phyloP scores from a whole-genome alignment of 2,888 invertebrate genomes.

The Bembecia ichneumoniformis region DNA sequence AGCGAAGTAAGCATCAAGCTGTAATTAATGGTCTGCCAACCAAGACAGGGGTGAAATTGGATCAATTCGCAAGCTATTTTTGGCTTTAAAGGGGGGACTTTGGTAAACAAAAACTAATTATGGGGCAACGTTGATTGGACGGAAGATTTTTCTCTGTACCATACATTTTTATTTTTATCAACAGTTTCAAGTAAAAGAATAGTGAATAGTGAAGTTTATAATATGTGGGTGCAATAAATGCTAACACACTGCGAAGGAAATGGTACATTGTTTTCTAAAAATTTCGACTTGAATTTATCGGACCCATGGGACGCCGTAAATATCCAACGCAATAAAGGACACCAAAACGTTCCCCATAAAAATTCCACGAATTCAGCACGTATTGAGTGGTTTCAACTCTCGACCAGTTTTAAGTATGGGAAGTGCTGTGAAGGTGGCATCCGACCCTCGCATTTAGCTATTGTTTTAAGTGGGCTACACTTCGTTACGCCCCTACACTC shows the following conservation, averaged over 20 bases:
- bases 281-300: conserved; percentile 43
- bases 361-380: conserved; percentile 64
- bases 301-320: conserved; percentile 51
- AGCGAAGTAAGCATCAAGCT: conserved; percentile 36
- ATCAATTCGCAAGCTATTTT: conserved; percentile 61
- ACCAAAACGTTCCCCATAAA: conserved; percentile 49
- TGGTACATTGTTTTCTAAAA: conserved; percentile 25
- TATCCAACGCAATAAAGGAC: conserved; percentile 52
- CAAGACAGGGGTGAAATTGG: conserved; percentile 58
- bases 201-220: too few species aligned
- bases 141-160: conserved; percentile 8
- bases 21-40: conserved; percentile 63
- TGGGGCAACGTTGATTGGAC: conserved; percentile 39
- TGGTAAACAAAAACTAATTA: conserved; percentile 26
- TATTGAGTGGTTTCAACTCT: conserved; percentile 51
- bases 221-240: too few species aligned
- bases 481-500: conserved; percentile 66
- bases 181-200: neutral
- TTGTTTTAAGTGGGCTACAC: conserved; percentile 69
- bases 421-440: conserved; percentile 38
- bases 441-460: conserved; percentile 64
- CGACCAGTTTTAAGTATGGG: conserved; percentile 45
- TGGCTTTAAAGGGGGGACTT: conserved; percentile 36
- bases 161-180: conserved; percentile 9
- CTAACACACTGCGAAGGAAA: neutral